phyloP scores from a whole-genome alignment of 1,140 invertebrate genomes.

The Bombyx mandarina region DNA sequence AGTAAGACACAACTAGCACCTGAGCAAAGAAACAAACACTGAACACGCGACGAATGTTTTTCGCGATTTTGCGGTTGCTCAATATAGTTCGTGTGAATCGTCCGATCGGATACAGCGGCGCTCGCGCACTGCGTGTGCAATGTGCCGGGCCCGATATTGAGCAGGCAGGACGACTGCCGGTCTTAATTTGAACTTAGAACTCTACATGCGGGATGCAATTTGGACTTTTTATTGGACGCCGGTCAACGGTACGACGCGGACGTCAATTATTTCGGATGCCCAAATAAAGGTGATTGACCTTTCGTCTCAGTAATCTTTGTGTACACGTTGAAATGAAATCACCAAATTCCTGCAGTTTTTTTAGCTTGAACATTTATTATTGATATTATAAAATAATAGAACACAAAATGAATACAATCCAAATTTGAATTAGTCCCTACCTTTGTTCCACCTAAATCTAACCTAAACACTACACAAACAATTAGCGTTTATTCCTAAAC shows the following conservation, averaged over 20 bases:
- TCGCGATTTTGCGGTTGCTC: conserved; percentile 22
- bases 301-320: conserved; percentile 5
- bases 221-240: conserved; percentile 35
- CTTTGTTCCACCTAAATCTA: too few relatives aligned
- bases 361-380: background rate
- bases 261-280: conserved; percentile 28
- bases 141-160: conserved; percentile 6
- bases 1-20: conserved; percentile 7
- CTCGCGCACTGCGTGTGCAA: conserved; percentile 35
- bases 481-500: too few relatives aligned
- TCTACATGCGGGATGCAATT: conserved; percentile 32
- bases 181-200: conserved; percentile 43
- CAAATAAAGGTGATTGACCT: conserved; percentile 26
- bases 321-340: background rate
- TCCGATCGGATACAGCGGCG: conserved; percentile 44
- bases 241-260: conserved; percentile 16
- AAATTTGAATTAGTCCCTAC: too few relatives aligned
- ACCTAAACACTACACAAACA: too few relatives aligned
- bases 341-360: background rate
- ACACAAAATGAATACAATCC: too few relatives aligned
- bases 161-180: conserved; percentile 29
- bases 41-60: conserved; percentile 15
- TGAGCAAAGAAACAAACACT: conserved; percentile 6
- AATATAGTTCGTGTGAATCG: conserved; percentile 24
- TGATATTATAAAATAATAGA: background rate